Evolutionary conservation across 2,797 vertebrate species (phyloP), one percentile per base, ranked within the genome.

Genomic region (Morelia viridis): DNA sequence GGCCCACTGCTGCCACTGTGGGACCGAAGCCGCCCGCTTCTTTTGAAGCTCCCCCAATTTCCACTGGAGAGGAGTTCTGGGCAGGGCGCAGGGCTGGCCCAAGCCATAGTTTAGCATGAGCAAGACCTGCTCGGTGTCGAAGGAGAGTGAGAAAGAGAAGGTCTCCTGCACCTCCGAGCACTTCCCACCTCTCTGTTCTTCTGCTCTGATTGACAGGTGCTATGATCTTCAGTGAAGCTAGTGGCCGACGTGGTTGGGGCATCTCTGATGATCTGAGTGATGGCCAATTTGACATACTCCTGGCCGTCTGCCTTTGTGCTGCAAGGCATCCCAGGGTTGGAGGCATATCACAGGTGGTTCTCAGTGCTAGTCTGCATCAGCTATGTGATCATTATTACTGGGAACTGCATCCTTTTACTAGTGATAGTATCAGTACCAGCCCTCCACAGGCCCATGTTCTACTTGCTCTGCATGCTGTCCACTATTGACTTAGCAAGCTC

Each of bases 391-490:
- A 56, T 56, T 1, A 22, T 89, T 31, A 11, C 46, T 11, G 62
- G 87, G 2, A 89, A 89, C 17, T 31, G 46, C 50, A 68, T n/a
- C 28, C 31, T 68, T 65, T 53, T 89, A 17, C 26, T 89, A 5
- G 46, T 89, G 28, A 22, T 89, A n/a, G 35, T 17, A 28, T 68
- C 41, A 0, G 87, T 56, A n/a, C 46, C 62, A 3, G 28, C 46
- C 50, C 62, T 89, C 17, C 87, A 89, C 50, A 68, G 46, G 28
- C 87, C 87, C 62, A 56, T 89, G 87, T 56, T 19, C 87, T 53
- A 31, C 87, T 56, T 89, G 9, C 87, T 89, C 87, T 89, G 62
- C 87, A 89, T 89, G 87, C 87, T 89, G 28, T 64, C 87, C 2
- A n/a, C 26, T 10, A 56, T 68, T 1, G 87, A 89, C 46, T 24